Base-by-base conservation (phyloP, 2,888 invertebrate genomes). In the Dynastes maya region DNA sequence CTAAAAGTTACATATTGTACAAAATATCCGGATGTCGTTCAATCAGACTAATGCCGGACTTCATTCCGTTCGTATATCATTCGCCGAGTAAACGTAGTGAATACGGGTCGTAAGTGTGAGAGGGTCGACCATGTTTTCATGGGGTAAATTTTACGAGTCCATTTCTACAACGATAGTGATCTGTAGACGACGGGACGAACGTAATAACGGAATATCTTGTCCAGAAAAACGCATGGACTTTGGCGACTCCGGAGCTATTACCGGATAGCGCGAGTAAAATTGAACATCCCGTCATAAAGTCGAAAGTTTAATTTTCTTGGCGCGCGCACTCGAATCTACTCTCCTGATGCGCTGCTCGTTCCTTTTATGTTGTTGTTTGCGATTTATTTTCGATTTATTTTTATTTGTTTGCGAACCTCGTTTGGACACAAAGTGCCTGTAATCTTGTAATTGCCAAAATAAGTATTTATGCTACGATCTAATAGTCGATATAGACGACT, bases 211-310 rank as follows among this genome's bases (percentile, higher is more conserved):
- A 58, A 72, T 72, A 72, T 76, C 76, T 76, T 76, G 55, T 37
- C 76, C 67, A 58, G 72, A 72, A 72, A 72, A 72, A 72, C 76
- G 32, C 76, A 8, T 55, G 76, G 76, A 76, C 67, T 37, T 55
- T 63, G 76, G 76, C 76, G 76, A 76, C 76, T 76, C 55, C 55
- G 65, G 27, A 67, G 55, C 67, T 63, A 67, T 58, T 76, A 58
- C 65, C 55, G 67, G 40, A 64, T 76, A 67, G 65, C 27, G 37
- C 76, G 67, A 76, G 67, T 76, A 49, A 65, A 67, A 76, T 76
- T 67, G 76, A 53, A 76, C 76, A 53, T 76, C 67, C 67, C 76
- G 76, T 76, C 76, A 72, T 72, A 72, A 72, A 72, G 72, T 72
- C 72, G 72, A 72, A 72, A 72, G 72, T 72, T 72, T 72, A 72